Conservation (phyloP, 1,140 invertebrate genomes). For the Gerris buenoi region DNA sequence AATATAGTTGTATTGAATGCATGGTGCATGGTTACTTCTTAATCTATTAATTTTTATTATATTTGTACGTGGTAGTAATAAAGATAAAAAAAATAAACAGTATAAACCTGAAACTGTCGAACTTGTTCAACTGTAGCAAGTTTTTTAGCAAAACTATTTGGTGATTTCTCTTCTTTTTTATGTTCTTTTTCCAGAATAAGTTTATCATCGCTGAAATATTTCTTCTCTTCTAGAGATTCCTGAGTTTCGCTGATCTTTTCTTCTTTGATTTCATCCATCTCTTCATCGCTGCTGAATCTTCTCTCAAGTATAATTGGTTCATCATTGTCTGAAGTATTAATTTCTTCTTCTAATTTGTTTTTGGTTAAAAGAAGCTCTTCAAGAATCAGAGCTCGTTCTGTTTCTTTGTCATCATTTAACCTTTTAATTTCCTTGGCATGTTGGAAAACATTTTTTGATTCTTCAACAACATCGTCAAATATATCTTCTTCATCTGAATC, state of each 20-base stretch:
- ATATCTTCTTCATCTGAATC: too few relatives aligned
- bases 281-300: neutral
- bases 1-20: too few relatives aligned
- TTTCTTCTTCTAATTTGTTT: constrained; percentile 6
- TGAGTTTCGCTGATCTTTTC: neutral
- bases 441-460: too few relatives aligned
- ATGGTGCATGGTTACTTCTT: too few relatives aligned
- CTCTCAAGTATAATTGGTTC: neutral
- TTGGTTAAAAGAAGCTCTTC: constrained; percentile 2
- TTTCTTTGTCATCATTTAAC: too few relatives aligned
- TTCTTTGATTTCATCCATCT: neutral
- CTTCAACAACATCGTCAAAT: too few relatives aligned
- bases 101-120: constrained; percentile 12
- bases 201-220: neutral
- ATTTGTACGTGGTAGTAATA: too few relatives aligned
- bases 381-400: neutral
- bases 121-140: constrained; percentile 3
- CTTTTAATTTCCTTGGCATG: too few relatives aligned
- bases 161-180: neutral
- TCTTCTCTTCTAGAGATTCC: neutral
- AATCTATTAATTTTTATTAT: too few relatives aligned
- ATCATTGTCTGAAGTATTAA: constrained; percentile 5
- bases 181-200: constrained; percentile 1
- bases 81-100: too few relatives aligned
- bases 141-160: constrained; percentile 1